These are phyloP conservation scores for Coracopsis vasa DNA, from an alignment of 2,113 vertebrate genomes.

Conservation along the genomic window DNA sequence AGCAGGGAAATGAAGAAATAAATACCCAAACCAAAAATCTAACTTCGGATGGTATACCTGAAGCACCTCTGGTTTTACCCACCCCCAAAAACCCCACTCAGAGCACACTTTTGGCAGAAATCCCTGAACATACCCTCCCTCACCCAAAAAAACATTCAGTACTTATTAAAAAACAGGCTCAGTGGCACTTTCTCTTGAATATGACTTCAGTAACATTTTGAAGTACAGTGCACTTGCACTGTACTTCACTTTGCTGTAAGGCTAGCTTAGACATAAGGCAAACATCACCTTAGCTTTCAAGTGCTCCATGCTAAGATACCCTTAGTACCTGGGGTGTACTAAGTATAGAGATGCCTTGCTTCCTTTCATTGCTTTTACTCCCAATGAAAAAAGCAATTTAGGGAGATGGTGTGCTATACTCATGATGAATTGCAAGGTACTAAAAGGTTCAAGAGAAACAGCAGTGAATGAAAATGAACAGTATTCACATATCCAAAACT, in stretches of 20 bases:
- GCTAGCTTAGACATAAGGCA: slow-evolving; percentile 54
- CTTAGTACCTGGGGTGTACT: neutral
- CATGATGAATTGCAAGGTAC: slow-evolving; percentile 14
- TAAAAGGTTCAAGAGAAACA: slow-evolving; percentile 52
- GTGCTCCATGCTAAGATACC: neutral
- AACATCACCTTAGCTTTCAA: slow-evolving; percentile 12
- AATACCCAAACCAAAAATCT: neutral
- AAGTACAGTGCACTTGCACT: slow-evolving; percentile 20
- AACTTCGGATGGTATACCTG: neutral
- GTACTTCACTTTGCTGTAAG: slow-evolving; percentile 45
- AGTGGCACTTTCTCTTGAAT: slow-evolving; percentile 43
- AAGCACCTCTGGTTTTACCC: neutral
- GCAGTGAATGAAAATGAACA: slow-evolving; percentile 50
- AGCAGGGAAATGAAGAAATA: neutral
- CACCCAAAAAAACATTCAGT: neutral
- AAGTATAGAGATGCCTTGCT: slow-evolving; percentile 17
- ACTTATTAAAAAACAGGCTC: neutral
- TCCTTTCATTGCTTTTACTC: neutral
- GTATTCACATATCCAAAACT: slow-evolving; percentile 53
- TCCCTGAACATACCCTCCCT: neutral
- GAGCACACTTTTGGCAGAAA: slow-evolving; percentile 7
- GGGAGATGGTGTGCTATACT: slow-evolving; percentile 32
- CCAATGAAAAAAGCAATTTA: slow-evolving; percentile 35
- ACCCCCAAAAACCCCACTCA: neutral
- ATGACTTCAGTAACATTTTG: slow-evolving; percentile 19